A percentile compares a stretch with the other conserved stretches of the same genome.
Conservation (phyloP, 1,140 invertebrate species). For the Drosophila tsacasi region DNA sequence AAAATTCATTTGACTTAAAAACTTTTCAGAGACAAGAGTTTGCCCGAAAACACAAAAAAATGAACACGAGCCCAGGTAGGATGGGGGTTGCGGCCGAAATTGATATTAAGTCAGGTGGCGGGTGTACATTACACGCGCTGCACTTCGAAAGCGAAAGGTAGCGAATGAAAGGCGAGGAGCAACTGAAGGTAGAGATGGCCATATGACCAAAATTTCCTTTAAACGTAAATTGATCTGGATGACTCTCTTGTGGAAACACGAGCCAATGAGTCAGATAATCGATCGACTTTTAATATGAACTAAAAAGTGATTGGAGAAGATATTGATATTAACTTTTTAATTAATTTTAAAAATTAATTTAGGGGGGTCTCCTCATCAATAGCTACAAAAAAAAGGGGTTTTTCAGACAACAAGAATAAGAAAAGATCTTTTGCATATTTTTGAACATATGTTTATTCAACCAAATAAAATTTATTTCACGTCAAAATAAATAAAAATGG, state of each 20-base stretch:
- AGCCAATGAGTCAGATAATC: slow-evolving; percentile 14
- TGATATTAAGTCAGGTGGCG: slow-evolving; percentile 82
- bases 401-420: too few relatives aligned
- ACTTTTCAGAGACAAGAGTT: slow-evolving; percentile 59
- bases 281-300: neutral
- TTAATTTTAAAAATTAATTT: too few relatives aligned
- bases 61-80: slow-evolving; percentile 10
- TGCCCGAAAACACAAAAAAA: slow-evolving; percentile 14
- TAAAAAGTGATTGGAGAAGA: too few relatives aligned
- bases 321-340: too few relatives aligned
- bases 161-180: neutral
- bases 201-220: neutral
- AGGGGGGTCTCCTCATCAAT: too few relatives aligned
- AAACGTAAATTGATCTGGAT: neutral
- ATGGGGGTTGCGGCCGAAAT: slow-evolving; percentile 45
- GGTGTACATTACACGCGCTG: slow-evolving; percentile 79
- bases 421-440: too few relatives aligned
- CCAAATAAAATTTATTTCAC: too few relatives aligned
- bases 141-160: slow-evolving; percentile 59
- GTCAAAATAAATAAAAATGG: too few relatives aligned
- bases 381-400: too few relatives aligned
- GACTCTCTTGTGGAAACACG: neutral
- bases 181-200: slow-evolving; percentile 9
- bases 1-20: slow-evolving; percentile 83
- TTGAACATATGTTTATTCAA: neutral